These are phyloP conservation scores for Chamaea fasciata DNA, from an alignment of 2,113 vertebrate genomes.

Conservation along the genomic window DNA sequence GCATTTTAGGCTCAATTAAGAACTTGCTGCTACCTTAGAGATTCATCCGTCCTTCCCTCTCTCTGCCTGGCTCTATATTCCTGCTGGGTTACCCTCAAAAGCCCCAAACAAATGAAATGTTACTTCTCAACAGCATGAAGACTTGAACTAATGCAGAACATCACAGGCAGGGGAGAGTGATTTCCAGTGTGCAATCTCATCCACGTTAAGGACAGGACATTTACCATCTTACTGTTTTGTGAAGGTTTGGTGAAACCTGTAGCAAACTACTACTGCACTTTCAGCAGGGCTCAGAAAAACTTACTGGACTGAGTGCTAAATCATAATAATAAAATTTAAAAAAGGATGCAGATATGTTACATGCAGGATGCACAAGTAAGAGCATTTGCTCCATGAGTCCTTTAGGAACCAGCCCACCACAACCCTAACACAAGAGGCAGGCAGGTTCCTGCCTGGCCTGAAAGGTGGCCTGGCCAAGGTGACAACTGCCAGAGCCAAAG, in stretches of 20 bases:
- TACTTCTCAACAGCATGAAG: neutral
- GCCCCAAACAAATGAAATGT: neutral
- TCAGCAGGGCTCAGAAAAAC: neutral
- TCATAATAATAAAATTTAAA: neutral
- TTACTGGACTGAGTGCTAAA: neutral
- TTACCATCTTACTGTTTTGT: neutral
- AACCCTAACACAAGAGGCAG: neutral
- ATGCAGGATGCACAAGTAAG: neutral
- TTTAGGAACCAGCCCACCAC: neutral
- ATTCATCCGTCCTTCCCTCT: neutral
- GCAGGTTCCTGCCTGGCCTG: neutral
- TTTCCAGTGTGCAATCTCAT: rapidly evolving
- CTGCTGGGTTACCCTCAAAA: neutral
- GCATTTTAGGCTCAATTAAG: neutral
- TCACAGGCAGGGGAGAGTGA: neutral
- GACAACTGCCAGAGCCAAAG: neutral
- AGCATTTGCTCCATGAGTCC: rapidly evolving
- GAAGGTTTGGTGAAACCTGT: neutral
- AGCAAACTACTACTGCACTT: neutral
- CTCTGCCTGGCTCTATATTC: neutral
- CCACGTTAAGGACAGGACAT: neutral
- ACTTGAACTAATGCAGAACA: neutral
- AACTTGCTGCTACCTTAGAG: neutral
- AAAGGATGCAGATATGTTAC: rapidly evolving
- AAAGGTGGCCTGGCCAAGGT: neutral